These are phyloP conservation scores for Anarrhichthys ocellatus DNA, from an alignment of 2,113 vertebrate species.

Conservation along the genomic window DNA sequence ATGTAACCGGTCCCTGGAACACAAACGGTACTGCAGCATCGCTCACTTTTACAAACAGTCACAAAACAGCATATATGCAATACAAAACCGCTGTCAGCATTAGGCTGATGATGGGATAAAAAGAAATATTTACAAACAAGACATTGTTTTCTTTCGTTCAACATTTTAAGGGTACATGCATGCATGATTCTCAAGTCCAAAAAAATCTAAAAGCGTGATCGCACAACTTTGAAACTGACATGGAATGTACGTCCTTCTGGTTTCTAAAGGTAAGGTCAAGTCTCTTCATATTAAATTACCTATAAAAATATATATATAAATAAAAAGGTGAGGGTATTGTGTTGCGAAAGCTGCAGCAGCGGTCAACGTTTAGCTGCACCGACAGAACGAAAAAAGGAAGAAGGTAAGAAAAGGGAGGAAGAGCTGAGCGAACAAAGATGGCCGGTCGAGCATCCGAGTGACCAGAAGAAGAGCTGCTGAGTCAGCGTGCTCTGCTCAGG, in stretches of 20 bases:
- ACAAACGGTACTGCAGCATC: constrained; percentile 49
- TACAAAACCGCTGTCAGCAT: constrained; percentile 67
- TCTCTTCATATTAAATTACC: constrained; percentile 85
- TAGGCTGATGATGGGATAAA: constrained; percentile 53
- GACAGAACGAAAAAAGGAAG: constrained; percentile 42
- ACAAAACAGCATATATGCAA: constrained; percentile 49
- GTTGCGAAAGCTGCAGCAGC: constrained; percentile 81
- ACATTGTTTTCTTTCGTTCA: constrained; percentile 63
- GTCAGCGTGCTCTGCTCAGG: constrained; percentile 33
- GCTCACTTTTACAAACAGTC: constrained; percentile 41
- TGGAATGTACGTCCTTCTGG: constrained; percentile 71
- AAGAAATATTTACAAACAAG: constrained; percentile 73
- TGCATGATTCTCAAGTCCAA: constrained; percentile 66
- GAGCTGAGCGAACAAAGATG: constrained; percentile 5
- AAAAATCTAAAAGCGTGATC: constrained; percentile 63
- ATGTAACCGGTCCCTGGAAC: constrained; percentile 35
- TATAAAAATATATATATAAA: constrained; percentile 84
- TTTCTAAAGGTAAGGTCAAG: constrained; percentile 67
- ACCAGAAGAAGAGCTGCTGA: constrained; percentile 29
- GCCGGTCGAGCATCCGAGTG: constrained; percentile 40
- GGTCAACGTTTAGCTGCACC: constrained; percentile 79
- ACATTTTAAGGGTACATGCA: constrained; percentile 68
- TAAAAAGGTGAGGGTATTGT: constrained; percentile 78
- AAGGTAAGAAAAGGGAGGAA: constrained; percentile 17
- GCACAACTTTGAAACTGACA: constrained; percentile 61